Evolutionary conservation across 2,888 invertebrate species (phyloP), one percentile per base, ranked within the genome.

Genomic region (Eledone cirrhosa): DNA sequence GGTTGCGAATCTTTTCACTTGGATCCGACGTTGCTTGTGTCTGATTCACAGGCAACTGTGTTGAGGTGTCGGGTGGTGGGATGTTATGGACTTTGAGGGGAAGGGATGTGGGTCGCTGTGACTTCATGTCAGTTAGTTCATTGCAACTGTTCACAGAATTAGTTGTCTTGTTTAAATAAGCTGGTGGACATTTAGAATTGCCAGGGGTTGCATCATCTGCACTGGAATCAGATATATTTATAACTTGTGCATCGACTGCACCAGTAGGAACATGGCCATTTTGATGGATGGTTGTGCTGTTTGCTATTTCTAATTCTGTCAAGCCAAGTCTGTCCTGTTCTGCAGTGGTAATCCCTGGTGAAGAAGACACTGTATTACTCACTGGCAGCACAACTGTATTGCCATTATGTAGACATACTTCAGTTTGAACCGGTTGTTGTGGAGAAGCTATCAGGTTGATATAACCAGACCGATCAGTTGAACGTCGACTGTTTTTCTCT

Each of bases 351-450:
- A 41, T 31, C 11, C 11, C 24, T 2, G 72, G 31, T 11, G n/a
- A 22, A 31, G 14, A 22, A 24, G 41, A 41, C n/a, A 31, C 72
- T n/a, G 41, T 29, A 31, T 72, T 72, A 47, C 76, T 82, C 22
- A 84, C 79, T 16, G 86, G 86, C 33, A 85, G 78, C 4, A 84
- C 84, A 13, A 84, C 81, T 22, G 85, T 79, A 16, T 82, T 81
- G 22, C 87, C 87, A 78, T 87, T 87, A 33, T 85, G 85, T 31
- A 89, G 76, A 48, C 84, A 80, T 1, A 89, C 87, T 78, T 89
- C 88, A 14, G 88, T 89, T 33, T 85, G 83, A 16, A 85, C 80
- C 8, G 82, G 82, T 41, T 82, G 81, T 27, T 48, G 74, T n/a
- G 75, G 65, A 4, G 72, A 72, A 7, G 31, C 31, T 29, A 72